Percentiles rank a stretch among this genome's conserved stretches.
Evolutionary conservation across 2,797 vertebrate species (phyloP).

Genomic region (Sylvilagus floridanus): DNA sequence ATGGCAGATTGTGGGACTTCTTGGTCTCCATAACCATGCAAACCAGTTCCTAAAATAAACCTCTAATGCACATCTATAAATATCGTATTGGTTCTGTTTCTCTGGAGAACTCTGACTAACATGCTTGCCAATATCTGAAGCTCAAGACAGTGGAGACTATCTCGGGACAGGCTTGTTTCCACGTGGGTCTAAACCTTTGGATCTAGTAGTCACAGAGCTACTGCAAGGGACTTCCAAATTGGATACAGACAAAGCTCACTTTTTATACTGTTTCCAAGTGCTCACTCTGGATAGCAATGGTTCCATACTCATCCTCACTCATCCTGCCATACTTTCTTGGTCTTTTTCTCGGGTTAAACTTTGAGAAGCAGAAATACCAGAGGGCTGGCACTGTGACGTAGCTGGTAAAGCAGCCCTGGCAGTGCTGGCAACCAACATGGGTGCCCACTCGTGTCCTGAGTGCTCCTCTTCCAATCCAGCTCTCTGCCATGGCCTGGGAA

Average conservation of each 20-base stretch:
- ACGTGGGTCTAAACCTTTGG: not conserved
- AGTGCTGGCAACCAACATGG: too few relatives aligned
- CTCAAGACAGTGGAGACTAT: not conserved
- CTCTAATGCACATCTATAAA: too few relatives aligned
- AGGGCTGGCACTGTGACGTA: too few relatives aligned
- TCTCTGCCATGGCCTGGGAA: too few relatives aligned
- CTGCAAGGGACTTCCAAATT: not conserved
- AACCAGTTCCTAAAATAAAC: not conserved
- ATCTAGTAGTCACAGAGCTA: not conserved
- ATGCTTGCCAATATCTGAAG: conserved; percentile 6
- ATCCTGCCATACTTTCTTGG: not conserved
- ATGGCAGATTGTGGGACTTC: not conserved
- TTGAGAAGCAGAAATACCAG: not conserved
- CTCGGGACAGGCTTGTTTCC: not conserved
- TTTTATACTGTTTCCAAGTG: not conserved
- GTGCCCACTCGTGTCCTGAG: too few relatives aligned
- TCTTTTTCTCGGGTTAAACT: not conserved
- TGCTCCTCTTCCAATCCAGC: too few relatives aligned
- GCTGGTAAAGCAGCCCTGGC: too few relatives aligned
- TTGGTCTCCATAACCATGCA: not conserved
- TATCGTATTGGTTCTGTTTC: not conserved
- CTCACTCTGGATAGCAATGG: not conserved
- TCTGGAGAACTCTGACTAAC: not conserved
- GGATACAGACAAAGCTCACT: not conserved
- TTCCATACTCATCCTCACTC: not conserved